phyloP scores from a whole-genome alignment of 2,888 invertebrate genomes.

The Pristionchus arcanus region DNA sequence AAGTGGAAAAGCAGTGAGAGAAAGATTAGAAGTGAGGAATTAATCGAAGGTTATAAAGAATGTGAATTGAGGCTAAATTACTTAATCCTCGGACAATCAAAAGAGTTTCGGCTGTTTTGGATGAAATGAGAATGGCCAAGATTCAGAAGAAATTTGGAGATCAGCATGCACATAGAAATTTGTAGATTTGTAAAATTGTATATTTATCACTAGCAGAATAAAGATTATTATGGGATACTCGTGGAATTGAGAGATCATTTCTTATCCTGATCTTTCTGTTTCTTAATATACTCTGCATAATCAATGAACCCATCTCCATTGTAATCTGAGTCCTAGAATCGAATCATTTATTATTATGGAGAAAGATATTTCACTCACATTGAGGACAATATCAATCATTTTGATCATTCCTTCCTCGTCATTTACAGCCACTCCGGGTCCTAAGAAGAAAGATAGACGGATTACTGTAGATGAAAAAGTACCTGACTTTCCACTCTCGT shows the following conservation, averaged over 20 bases:
- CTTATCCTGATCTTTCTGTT: constrained; percentile 45
- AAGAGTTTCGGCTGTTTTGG: constrained; percentile 71
- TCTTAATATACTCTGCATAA: constrained; percentile 91
- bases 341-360: neutral
- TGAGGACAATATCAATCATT: constrained; percentile 66
- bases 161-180: constrained; percentile 62
- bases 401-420: constrained; percentile 65
- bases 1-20: constrained; percentile 59
- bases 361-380: constrained; percentile 11
- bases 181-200: constrained; percentile 35
- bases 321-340: constrained; percentile 88
- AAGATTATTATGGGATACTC: constrained; percentile 4
- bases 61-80: constrained; percentile 68
- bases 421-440: constrained; percentile 58
- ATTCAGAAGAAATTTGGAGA: constrained; percentile 64
- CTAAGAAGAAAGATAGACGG: constrained; percentile 12
- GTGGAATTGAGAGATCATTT: neutral
- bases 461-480: no score
- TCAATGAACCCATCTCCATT: constrained; percentile 92
- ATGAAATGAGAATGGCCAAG: constrained; percentile 64
- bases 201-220: neutral
- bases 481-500: constrained; percentile 57
- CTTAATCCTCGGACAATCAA: constrained; percentile 72
- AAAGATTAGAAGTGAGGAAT: constrained; percentile 60
- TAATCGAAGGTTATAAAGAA: neutral